phyloP scores from a whole-genome alignment of 37 sponge, comb jelly and placozoan species.

The Eunapius fragilis region DNA sequence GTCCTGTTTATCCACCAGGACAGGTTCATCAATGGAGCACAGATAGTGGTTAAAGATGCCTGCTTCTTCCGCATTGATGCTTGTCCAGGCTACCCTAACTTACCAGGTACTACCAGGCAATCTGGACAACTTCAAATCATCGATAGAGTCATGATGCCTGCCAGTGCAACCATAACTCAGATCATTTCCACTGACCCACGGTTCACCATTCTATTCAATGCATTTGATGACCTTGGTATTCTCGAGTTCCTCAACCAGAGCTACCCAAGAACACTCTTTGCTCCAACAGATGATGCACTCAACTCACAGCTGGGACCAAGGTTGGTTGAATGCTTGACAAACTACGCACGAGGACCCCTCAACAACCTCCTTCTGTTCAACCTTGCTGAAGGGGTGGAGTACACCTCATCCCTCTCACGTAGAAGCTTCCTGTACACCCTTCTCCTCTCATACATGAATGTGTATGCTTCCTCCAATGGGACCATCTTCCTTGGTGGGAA shows the following conservation, averaged over 20 bases:
- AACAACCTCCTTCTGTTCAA: slow-evolving; percentile 40
- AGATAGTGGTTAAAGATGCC: slow-evolving; percentile 25
- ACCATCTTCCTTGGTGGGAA: background rate
- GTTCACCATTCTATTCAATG: slow-evolving; percentile 18
- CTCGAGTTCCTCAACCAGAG: slow-evolving; percentile 33
- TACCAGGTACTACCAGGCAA: no score
- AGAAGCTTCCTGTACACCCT: slow-evolving; percentile 13
- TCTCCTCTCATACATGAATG: background rate
- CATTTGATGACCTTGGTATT: slow-evolving; percentile 10
- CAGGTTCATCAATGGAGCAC: slow-evolving; percentile 44
- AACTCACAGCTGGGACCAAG: slow-evolving; percentile 1
- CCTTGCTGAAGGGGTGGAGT: slow-evolving; percentile 31
- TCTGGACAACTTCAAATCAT: slow-evolving; percentile 40
- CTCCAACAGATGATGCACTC: slow-evolving; percentile 32
- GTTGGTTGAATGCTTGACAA: slow-evolving; percentile 25
- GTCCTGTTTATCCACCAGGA: no score
- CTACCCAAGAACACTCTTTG: slow-evolving; percentile 50
- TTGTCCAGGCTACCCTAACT: no score
- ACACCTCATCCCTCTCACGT: slow-evolving; percentile 21
- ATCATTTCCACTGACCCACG: slow-evolving; percentile 14
- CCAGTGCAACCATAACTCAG: slow-evolving; percentile 24
- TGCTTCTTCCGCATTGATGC: slow-evolving; percentile 20
- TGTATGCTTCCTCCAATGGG: background rate
- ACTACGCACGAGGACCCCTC: slow-evolving; percentile 26
- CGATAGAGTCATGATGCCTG: slow-evolving; percentile 46